Evolutionary conservation across 2,113 vertebrate species (phyloP).

Genomic region (Cyanistes caeruleus): DNA sequence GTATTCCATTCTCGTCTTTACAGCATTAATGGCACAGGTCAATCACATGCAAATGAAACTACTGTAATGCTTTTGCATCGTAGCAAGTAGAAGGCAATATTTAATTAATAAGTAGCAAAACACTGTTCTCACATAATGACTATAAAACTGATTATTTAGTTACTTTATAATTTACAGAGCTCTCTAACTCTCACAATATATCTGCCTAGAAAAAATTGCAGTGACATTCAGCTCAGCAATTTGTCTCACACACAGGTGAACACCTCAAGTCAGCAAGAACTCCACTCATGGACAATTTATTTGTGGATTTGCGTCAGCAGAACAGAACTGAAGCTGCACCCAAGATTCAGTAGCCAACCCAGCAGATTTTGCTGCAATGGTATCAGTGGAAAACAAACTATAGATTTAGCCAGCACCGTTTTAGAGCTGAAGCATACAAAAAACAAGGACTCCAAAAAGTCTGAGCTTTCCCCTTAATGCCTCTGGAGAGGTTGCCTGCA

Average conservation of each 20-base stretch:
- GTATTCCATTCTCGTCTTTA: neutral
- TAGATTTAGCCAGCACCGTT: neutral
- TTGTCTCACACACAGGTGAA: neutral
- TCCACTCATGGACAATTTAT: neutral
- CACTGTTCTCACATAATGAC: neutral
- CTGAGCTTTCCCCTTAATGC: neutral
- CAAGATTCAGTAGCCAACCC: neutral
- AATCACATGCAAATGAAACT: neutral
- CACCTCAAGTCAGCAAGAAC: neutral
- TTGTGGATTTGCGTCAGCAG: neutral
- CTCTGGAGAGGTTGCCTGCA: neutral
- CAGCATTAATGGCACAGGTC: neutral
- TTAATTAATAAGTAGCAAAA: slow-evolving; percentile 4
- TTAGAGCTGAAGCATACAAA: neutral
- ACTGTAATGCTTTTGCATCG: neutral
- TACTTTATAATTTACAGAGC: neutral
- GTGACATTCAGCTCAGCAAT: neutral
- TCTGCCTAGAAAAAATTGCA: neutral
- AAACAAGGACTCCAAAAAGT: neutral
- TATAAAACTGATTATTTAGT: neutral
- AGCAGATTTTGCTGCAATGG: neutral
- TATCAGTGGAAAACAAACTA: neutral
- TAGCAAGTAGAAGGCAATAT: neutral
- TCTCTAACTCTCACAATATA: neutral
- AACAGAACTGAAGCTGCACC: neutral